Base-by-base conservation (phyloP, 2,888 invertebrate genomes). In the Drosophila gaucha region DNA sequence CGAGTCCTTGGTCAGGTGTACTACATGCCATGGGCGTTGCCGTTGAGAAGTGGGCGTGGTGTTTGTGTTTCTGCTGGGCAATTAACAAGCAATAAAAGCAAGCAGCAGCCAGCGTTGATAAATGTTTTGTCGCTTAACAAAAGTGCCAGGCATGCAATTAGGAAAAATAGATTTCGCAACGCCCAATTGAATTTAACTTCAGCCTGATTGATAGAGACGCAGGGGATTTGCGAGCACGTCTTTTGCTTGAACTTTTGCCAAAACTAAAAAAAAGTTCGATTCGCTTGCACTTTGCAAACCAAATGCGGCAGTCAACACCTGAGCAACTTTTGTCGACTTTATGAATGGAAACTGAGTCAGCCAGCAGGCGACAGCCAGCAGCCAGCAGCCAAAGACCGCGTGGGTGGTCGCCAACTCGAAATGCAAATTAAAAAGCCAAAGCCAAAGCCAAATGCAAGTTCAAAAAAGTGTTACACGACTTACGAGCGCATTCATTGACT, bases 401-500 rank as follows among this genome's bases (percentile, higher is more conserved):
- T 82, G 88, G 82, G 82, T 69, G 88, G 80, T 64, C 73, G 83
- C 71, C 86, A 65, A 78, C 82, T 82, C 63, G 62, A 83, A 83
- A 83, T 83, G 88, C 86, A 83, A 88, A 86, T 83, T 83, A 82
- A 67, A 64, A 64, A 64, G 56, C 56, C 58, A 68, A 67, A 74
- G 58, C 56, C 62, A 71, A 66, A 76, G 62, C 56, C 55, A 58
- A 67, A 67, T 43, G 44, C 68, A 67, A 80, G 56, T 66, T 56
- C 58, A 66, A 80, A 80, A 84, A 84, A 86, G 67, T 86, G 86
- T 86, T 86, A 63, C 82, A 87, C 82, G 88, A 82, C 68, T 87
- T 85, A 73, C 87, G 78, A 84, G 78, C 80, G 50, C 88, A 72
- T 82, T 86, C 80, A 82, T 82, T 87, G 88, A 87, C 88, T 82